Percentiles rank a stretch among this genome's conserved stretches.
phyloP scores from a whole-genome alignment of 2,797 vertebrate species.

The Masticophis lateralis region DNA sequence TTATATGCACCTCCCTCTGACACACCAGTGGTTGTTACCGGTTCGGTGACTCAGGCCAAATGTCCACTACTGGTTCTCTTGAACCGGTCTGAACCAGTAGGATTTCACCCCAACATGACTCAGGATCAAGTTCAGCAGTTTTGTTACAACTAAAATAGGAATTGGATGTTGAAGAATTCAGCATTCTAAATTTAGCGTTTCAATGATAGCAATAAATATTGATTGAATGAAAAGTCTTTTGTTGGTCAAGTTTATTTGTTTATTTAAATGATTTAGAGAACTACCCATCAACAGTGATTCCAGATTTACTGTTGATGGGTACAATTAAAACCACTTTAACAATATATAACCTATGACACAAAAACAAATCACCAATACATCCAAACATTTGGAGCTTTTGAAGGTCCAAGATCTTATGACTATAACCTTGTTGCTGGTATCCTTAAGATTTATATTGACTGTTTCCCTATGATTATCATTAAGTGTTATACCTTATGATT shows the following conservation, averaged over 20 bases:
- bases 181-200: slow-evolving; percentile 12
- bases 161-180: not conserved
- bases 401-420: not conserved
- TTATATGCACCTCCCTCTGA: too few relatives aligned
- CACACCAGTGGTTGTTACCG: too few relatives aligned
- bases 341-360: not conserved
- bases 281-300: not conserved
- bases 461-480: too few relatives aligned
- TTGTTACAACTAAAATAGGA: slow-evolving; percentile 1
- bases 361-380: not conserved
- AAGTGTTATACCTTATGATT: too few relatives aligned
- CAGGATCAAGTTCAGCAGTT: not conserved
- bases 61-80: too few relatives aligned
- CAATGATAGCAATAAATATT: slow-evolving; percentile 36
- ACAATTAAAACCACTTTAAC: not conserved
- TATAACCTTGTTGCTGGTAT: too few relatives aligned
- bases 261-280: not conserved
- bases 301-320: not conserved
- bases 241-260: not conserved
- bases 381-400: not conserved
- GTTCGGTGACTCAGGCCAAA: too few relatives aligned
- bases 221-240: not conserved
- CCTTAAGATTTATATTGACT: too few relatives aligned
- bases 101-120: not conserved
- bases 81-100: too few relatives aligned